phyloP scores from a whole-genome alignment of 1,140 invertebrate species.

The Mycetomoellerius zeteki region DNA sequence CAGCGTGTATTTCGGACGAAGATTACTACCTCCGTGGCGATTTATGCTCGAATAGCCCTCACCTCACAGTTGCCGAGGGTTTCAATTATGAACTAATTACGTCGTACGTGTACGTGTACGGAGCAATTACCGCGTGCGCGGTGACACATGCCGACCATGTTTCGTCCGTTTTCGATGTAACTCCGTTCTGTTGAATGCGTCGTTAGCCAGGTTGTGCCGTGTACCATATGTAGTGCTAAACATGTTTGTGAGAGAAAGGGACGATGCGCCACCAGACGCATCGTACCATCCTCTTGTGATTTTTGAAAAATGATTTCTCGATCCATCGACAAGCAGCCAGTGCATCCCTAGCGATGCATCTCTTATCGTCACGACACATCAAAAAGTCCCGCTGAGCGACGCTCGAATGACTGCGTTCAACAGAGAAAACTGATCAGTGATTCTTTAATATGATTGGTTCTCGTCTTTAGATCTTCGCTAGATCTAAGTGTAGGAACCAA shows the following conservation, averaged over 20 bases:
- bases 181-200: constrained; percentile 71
- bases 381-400: background rate
- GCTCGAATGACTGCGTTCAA: background rate
- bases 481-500: too few species aligned
- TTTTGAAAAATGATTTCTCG: constrained; percentile 41
- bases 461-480: too few species aligned
- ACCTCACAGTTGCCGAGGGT: constrained; percentile 56
- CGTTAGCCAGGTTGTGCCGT: constrained; percentile 77
- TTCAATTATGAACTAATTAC: constrained; percentile 85
- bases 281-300: background rate
- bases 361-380: constrained; percentile 8
- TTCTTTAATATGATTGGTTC: too few species aligned
- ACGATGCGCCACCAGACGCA: constrained; percentile 38
- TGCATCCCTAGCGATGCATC: background rate
- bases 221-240: constrained; percentile 82
- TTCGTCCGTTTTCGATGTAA: constrained; percentile 62
- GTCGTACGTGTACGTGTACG: constrained; percentile 65
- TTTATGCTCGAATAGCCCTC: constrained; percentile 29
- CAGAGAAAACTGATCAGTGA: too few species aligned
- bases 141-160: constrained; percentile 82
- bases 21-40: constrained; percentile 2
- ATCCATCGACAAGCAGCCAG: constrained; percentile 19
- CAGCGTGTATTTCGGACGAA: constrained; percentile 1
- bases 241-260: constrained; percentile 61
- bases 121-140: constrained; percentile 79